Base-by-base conservation (phyloP, 2,888 invertebrate genomes). In the Diloba caeruleocephala region DNA sequence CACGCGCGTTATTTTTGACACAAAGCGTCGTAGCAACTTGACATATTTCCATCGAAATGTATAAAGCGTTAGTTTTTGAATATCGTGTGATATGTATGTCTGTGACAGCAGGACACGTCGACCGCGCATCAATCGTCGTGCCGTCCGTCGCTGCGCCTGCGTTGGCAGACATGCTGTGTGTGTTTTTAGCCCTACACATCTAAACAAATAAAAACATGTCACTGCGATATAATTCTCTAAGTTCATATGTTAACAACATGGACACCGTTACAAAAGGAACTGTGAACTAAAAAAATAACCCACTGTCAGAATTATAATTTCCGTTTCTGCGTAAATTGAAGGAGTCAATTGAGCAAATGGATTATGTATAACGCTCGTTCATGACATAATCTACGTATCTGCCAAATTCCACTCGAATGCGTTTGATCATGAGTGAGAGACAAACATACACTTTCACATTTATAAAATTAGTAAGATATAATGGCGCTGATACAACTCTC, bases 201-300 rank as follows among this genome's bases (percentile, higher is more conserved):
- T 78, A 81, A 78, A 84, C 81, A 85, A 88, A 88, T 79, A 87
- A 78, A 81, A 81, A 74, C 64, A 67, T 79, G 79, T 77, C 79
- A 79, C 55, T 53, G 44, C 36, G 79, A 81, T 78, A 78, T 69
- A 56, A 64, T 39, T 63, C 41, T 53, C 54, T 59, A 41, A 17
- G 43, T 59, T 69, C 60, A 68, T 34, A 53, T 66, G 54, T 59
- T 54, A 46, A 56, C 59, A 66, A 56, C 50, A 66, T 66, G 63
- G 39, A 54, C 7, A 25, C 14, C 25, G 15, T 33, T 23, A 39
- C 19, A 38, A 37, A 42, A 23, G 36, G 48, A 31, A 19, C 31
- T 26, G 26, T 7, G 9, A 38, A 28, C 23, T 39, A 34, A 42
- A 39, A 55, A 31, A 13, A 13, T 0, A 39, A 10, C 13, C 31